A percentile compares a stretch with the other conserved stretches of the same genome.
These are phyloP conservation scores for Therioaphis trifolii DNA, from an alignment of 2,888 invertebrate species.

Conservation along the genomic window DNA sequence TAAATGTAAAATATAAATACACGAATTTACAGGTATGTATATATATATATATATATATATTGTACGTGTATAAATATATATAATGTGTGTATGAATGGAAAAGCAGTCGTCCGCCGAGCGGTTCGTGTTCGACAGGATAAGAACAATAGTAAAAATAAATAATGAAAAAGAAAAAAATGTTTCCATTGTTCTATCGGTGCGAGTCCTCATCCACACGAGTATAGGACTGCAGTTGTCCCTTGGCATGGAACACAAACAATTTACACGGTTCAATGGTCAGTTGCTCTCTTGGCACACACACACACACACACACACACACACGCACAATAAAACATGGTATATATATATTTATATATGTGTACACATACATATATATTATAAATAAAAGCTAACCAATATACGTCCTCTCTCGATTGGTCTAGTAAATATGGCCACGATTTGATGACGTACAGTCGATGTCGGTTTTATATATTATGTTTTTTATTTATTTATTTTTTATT, in stretches of 20 bases:
- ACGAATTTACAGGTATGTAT: background rate
- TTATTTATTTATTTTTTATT: too few species aligned
- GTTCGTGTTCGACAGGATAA: constrained; percentile 39
- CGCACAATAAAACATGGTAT: too few species aligned
- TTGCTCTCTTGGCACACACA: constrained; percentile 29
- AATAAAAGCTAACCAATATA: background rate
- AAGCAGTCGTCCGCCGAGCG: background rate
- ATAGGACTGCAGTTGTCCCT: constrained; percentile 38
- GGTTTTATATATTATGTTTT: too few species aligned
- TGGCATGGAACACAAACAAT: constrained; percentile 60
- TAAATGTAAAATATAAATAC: background rate
- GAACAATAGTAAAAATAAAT: constrained; percentile 53
- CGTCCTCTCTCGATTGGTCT: constrained; percentile 28
- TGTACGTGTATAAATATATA: background rate
- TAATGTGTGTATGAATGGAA: constrained; percentile 30
- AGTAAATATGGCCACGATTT: background rate
- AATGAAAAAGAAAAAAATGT: constrained; percentile 26
- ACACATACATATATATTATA: background rate
- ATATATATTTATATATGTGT: background rate
- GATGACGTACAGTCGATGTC: constrained; percentile 29
- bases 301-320: background rate
- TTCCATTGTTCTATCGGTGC: constrained; percentile 48
- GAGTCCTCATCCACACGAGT: constrained; percentile 8
- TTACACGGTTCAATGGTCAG: constrained; percentile 60
- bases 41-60: background rate